Conservation (phyloP, 1,140 invertebrate genomes). For the Orchesella cincta region DNA sequence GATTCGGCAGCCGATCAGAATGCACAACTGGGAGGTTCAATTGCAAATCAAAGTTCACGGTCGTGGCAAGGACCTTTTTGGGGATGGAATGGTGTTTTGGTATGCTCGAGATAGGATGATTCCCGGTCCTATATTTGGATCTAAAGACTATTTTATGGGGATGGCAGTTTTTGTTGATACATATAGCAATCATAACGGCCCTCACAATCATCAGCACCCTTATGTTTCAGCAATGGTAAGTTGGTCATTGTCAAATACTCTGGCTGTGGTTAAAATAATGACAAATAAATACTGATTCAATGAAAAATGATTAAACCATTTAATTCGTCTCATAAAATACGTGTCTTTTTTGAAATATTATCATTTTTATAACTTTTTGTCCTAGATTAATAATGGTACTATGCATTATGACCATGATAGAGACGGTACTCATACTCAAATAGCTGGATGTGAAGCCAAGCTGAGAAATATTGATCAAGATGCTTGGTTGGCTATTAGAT, state of each 20-base stretch:
- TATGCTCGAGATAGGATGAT: conserved; percentile 88
- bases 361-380: no score
- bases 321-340: not conserved
- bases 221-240: conserved; percentile 95
- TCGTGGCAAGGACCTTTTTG: conserved; percentile 90
- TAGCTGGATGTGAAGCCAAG: conserved; percentile 90
- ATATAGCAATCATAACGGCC: conserved; percentile 99
- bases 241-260: conserved; percentile 7
- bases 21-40: conserved; percentile 94
- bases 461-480: conserved; percentile 91
- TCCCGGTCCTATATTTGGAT: conserved; percentile 90
- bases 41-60: conserved; percentile 96
- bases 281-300: not conserved
- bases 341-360: not conserved
- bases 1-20: conserved; percentile 71
- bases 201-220: conserved; percentile 95
- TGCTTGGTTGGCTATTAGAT: conserved; percentile 85
- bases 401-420: conserved; percentile 95
- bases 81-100: conserved; percentile 97
- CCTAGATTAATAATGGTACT: conserved; percentile 80
- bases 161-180: conserved; percentile 95
- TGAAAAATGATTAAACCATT: conserved; percentile 20
- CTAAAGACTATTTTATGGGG: conserved; percentile 87
- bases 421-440: conserved; percentile 96
- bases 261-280: conserved; percentile 31